These are phyloP conservation scores for Shinisaurus crocodilurus DNA, from an alignment of 2,113 vertebrate genomes.

Conservation along the genomic window DNA sequence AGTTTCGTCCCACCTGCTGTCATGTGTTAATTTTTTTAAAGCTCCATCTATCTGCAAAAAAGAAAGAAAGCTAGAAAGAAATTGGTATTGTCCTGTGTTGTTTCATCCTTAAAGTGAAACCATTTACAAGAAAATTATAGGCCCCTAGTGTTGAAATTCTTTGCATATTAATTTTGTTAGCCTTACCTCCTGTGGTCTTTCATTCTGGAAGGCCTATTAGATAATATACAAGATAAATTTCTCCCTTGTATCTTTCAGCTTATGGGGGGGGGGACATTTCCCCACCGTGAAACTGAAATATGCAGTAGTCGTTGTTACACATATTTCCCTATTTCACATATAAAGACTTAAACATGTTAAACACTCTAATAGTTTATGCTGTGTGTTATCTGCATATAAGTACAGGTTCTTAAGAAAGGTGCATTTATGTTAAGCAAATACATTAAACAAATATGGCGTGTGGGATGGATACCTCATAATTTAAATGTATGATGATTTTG, in stretches of 20 bases:
- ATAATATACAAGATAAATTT: slow-evolving; percentile 87
- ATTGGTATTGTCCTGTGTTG: slow-evolving; percentile 89
- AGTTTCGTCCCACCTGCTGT: slow-evolving; percentile 91
- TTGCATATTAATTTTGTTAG: slow-evolving; percentile 99
- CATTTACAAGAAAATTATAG: slow-evolving; percentile 97
- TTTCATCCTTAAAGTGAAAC: slow-evolving; percentile 95
- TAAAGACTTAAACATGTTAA: slow-evolving; percentile 64
- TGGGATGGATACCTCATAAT: slow-evolving; percentile 11
- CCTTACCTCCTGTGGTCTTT: slow-evolving; percentile 94
- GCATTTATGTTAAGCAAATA: slow-evolving; percentile 57
- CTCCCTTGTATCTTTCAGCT: slow-evolving; percentile 76
- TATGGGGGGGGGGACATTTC: slow-evolving; percentile 70
- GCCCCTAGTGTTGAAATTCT: slow-evolving; percentile 93
- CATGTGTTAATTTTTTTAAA: slow-evolving; percentile 92
- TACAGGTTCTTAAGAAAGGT: slow-evolving; percentile 50
- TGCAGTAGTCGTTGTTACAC: slow-evolving; percentile 56
- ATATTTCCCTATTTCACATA: slow-evolving; percentile 65
- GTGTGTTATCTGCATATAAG: slow-evolving; percentile 58
- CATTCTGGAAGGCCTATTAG: slow-evolving; percentile 90
- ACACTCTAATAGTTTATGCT: slow-evolving; percentile 61
- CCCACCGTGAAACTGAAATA: slow-evolving; percentile 78
- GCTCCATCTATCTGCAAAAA: slow-evolving; percentile 84
- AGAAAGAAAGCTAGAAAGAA: slow-evolving; percentile 76
- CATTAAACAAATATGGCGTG: background rate
- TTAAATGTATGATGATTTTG: slow-evolving; percentile 27